Base-by-base conservation (phyloP, 2,113 vertebrate genomes). In the Pygoscelis adeliae region DNA sequence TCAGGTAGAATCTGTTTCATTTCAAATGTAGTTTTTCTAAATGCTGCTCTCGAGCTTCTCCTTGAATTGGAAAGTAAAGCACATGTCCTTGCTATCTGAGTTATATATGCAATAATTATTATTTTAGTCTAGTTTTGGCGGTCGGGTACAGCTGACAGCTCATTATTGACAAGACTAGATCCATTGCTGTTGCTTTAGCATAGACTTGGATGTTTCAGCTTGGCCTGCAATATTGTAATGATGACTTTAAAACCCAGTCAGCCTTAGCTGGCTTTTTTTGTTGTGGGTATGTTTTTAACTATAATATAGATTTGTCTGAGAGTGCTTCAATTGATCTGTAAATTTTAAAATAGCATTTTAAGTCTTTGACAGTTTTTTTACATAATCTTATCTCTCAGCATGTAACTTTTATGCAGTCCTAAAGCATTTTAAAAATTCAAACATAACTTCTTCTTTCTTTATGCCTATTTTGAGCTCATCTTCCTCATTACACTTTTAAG, bases 381-480 rank as follows among this genome's bases (percentile, higher is more conserved):
- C 32, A 11, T 44, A 59, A 18, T 72, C 87, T 61, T 62, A 32
- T 66, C 65, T 87, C 38, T 85, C 25, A 10, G 25, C 44, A 56
- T 61, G 52, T 44, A 76, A 56, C 47, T 89, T 91, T 61, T 52
- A 34, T 83, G 73, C 56, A 30, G 10, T 85, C 40, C 61, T 71
- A 42, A 87, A 44, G 70, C 52, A 49, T 65, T 89, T 97, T 91
- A 96, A 97, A 96, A 93, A 96, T 96, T 95, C 77, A 95, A 76
- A 76, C 30, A 3, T 40, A 84, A 96, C 93, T 56, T 83, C n/a
- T 87, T 44, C n/a, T 80, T n/a, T 84, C 72, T 74, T 78, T 74
- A 38, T 71, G 72, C 65, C 89, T 97, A 91, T 96, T 96, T 96
- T 71, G 38, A 95, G 93, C 90, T 79, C 2, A 0, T 94, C 65